phyloP scores from a whole-genome alignment of 2,888 invertebrate genomes.

The Graphium colonna region DNA sequence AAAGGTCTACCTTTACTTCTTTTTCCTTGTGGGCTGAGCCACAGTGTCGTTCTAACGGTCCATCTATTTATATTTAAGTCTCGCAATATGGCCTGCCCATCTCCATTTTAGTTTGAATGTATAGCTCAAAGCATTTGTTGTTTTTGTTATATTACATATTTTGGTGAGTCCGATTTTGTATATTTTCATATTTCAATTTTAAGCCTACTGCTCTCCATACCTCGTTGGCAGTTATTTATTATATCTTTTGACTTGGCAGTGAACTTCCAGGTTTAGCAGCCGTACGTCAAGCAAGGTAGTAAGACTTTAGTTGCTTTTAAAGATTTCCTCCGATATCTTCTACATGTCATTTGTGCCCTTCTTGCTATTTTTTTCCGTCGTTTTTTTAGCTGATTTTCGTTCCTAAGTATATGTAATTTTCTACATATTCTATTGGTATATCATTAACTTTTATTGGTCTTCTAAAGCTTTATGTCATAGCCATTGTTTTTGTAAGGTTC shows the following conservation, averaged over 20 bases:
- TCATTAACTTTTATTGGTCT: slow-evolving; percentile 21
- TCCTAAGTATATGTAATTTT: slow-evolving; percentile 23
- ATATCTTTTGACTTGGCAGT: slow-evolving; percentile 18
- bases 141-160: not conserved
- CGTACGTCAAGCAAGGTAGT: slow-evolving; percentile 22
- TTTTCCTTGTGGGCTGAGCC: slow-evolving; percentile 12
- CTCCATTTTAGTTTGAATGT: too few relatives aligned
- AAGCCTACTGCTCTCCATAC: slow-evolving; percentile 17
- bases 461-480: slow-evolving; percentile 23
- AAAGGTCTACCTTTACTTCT: slow-evolving; percentile 15
- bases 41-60: slow-evolving; percentile 11
- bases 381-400: slow-evolving; percentile 23
- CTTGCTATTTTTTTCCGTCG: not conserved
- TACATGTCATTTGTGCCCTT: slow-evolving; percentile 27
- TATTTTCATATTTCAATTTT: slow-evolving; percentile 4
- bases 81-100: not conserved
- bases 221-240: slow-evolving; percentile 17
- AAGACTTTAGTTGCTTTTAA: too few relatives aligned
- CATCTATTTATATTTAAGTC: not conserved
- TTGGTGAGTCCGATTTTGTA: not conserved
- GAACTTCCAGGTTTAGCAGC: slow-evolving; percentile 25
- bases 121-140: not conserved
- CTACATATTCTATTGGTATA: slow-evolving; percentile 1
- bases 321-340: slow-evolving; percentile 28
- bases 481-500: slow-evolving; percentile 24